These are phyloP conservation scores for Mustela lutreola DNA, from an alignment of 2,113 vertebrate genomes.

Conservation along the genomic window DNA sequence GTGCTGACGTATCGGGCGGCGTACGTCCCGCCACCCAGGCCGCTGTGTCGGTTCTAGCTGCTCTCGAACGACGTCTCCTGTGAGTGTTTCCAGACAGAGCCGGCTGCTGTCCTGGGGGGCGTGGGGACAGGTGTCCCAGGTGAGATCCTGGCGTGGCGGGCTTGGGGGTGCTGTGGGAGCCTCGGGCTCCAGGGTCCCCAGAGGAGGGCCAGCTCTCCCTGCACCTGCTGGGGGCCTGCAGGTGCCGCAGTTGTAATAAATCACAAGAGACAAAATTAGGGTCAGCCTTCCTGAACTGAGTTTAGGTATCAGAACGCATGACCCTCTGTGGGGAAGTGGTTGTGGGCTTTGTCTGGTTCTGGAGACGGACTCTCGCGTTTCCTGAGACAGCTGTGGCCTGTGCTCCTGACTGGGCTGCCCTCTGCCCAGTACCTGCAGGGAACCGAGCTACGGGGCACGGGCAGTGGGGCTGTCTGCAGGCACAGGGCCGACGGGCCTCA, in stretches of 20 bases:
- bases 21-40: neutral
- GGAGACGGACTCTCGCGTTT: neutral
- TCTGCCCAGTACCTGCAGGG: fast-evolving
- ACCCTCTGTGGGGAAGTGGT: neutral
- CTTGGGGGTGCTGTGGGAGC: fast-evolving
- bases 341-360: neutral
- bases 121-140: neutral
- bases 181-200: neutral
- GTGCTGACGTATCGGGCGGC: fast-evolving
- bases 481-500: too few species aligned
- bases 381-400: too few species aligned
- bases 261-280: neutral
- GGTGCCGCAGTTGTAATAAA: fast-evolving
- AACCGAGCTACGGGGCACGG: neutral
- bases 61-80: too few species aligned
- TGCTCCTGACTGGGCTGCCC: neutral
- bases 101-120: neutral
- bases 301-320: neutral
- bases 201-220: neutral
- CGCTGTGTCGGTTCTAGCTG: fast-evolving
- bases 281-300: neutral
- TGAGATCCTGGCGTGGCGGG: neutral
- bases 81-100: neutral
- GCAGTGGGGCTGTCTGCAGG: too few species aligned
- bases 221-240: neutral